These are phyloP conservation scores for Pagrus major DNA, from an alignment of 2,113 vertebrate species.

Conservation along the genomic window DNA sequence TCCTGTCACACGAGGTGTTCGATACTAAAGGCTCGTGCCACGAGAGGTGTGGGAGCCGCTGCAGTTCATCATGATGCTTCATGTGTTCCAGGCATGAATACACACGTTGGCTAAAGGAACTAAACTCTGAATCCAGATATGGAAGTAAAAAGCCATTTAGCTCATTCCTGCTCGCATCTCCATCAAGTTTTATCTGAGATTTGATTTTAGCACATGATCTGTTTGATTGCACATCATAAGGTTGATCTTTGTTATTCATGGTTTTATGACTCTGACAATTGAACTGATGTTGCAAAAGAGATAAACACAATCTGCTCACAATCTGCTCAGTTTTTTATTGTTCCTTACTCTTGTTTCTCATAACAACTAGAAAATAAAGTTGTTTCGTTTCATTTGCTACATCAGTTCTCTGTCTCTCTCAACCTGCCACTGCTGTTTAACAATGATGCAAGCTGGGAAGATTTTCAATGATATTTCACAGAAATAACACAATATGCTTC, in stretches of 20 bases:
- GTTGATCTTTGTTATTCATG: background rate
- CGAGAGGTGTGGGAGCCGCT: background rate
- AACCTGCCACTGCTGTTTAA: too few species aligned
- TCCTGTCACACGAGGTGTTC: conserved; percentile 21
- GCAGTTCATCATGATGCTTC: conserved; percentile 5
- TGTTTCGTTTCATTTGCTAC: too few species aligned
- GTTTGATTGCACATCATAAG: too few species aligned
- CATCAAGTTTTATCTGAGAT: background rate
- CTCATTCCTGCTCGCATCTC: background rate
- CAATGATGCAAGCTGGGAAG: too few species aligned
- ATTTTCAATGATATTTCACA: too few species aligned
- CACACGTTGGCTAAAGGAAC: background rate
- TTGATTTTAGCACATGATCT: too few species aligned
- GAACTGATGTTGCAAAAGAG: background rate
- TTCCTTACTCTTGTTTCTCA: too few species aligned
- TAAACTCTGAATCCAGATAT: background rate
- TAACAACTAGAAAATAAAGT: too few species aligned
- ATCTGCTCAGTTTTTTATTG: too few species aligned
- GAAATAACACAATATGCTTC: too few species aligned
- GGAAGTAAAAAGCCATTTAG: background rate
- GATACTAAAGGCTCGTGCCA: conserved; percentile 9
- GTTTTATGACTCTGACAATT: background rate
- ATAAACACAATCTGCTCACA: too few species aligned
- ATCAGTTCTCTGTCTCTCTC: too few species aligned
- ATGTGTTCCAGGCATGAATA: background rate